Base-by-base conservation (phyloP, 2,113 vertebrate species). In the Hemiprocne comata region DNA sequence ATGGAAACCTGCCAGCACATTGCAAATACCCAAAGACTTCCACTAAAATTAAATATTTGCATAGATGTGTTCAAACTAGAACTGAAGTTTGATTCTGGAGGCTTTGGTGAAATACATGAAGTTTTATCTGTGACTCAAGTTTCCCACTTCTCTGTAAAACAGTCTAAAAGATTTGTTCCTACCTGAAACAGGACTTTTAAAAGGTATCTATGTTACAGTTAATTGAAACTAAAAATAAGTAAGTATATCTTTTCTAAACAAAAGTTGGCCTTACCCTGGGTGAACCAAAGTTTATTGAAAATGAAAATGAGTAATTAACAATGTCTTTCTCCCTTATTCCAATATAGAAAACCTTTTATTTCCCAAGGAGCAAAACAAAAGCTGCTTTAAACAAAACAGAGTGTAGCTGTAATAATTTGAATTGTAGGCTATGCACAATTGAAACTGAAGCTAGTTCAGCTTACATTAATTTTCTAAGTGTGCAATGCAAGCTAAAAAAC, bases 231-330 rank as follows among this genome's bases (percentile, higher is more conserved):
- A 91, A 95, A 96, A 95, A 90, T 91, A 95, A 80, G 11, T 54
- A 71, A 15, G 42, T 53, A 6, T 78, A 94, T 85, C 29, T 70
- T 84, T 84, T 61, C 20, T 79, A 90, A 85, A 60, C 11, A 78
- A 61, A 48, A 9, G 19, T n/a, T 81, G 75, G 42, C 40, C 82
- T 94, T 90, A 33, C 42, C 38, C 62, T 81, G 19, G 4, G 31
- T 77, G 73, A 95, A 75, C 36, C 55, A 86, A 85, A 57, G 40
- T 85, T 70, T 94, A 87, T 7, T 85, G 64, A 90, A 96, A 96
- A 95, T 28, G 75, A 87, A 95, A 95, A 88, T 85, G 74, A 85
- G 54, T 92, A 96, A 97, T 96, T 92, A 96, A 92, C 54, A 86
- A 34, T 69, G 44, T 79, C 36, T 77, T 77, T 91, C 28, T 93